These are phyloP conservation scores for Cyphomyrus plagiostoma DNA, from an alignment of 2,113 vertebrate species.

Conservation along the genomic window DNA sequence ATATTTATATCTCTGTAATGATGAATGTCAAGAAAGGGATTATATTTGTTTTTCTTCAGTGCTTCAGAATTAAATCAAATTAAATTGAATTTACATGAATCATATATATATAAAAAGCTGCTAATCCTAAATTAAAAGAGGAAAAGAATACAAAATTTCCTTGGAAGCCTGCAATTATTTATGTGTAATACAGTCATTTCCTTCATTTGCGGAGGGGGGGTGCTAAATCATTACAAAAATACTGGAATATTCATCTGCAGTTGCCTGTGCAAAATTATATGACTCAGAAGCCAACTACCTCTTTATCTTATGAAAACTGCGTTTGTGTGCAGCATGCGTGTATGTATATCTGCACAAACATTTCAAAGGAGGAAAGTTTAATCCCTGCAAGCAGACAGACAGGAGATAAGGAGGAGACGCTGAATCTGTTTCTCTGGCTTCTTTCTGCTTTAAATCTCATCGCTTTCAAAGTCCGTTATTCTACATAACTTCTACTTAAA, in stretches of 20 bases:
- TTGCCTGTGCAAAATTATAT: not conserved
- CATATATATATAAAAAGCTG: not conserved
- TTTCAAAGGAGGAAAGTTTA: not conserved
- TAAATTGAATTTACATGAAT: not conserved
- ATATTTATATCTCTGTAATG: not conserved
- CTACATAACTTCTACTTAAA: not conserved
- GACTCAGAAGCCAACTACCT: not conserved
- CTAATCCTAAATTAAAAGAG: not conserved
- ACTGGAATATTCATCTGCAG: not conserved
- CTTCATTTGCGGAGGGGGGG: not conserved
- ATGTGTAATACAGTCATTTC: not conserved
- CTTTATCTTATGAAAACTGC: not conserved
- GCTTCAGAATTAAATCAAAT: not conserved
- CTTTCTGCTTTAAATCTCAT: not conserved
- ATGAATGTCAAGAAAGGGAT: not conserved
- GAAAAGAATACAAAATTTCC: not conserved
- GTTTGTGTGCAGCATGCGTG: not conserved
- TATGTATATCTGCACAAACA: not conserved
- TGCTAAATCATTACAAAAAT: not conserved
- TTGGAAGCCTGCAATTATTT: not conserved
- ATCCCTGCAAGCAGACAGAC: not conserved
- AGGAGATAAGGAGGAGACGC: not conserved
- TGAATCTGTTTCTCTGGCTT: not conserved
- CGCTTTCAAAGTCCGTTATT: not conserved
- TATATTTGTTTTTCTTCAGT: not conserved